Evolutionary conservation across 2,797 vertebrate species (phyloP).

Genomic region (Acanthornis magna): DNA sequence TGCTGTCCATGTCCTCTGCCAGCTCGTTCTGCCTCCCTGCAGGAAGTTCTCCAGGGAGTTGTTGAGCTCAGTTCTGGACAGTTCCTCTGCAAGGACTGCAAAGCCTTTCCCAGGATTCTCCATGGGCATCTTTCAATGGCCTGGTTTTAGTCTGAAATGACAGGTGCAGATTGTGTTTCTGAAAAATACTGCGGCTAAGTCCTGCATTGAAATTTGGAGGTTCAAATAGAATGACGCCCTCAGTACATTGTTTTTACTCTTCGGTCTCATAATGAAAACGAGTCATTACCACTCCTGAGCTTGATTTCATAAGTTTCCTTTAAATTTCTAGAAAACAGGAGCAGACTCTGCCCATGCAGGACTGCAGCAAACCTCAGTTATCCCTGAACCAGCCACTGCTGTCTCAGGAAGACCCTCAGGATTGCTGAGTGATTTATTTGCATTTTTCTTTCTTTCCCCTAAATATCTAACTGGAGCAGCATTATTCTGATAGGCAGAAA

Average conservation of each 20-base stretch:
- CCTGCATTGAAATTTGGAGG: background rate
- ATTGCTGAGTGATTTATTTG: too few relatives aligned
- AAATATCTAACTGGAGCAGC: background rate
- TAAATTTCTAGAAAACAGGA: background rate
- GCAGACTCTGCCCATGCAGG: background rate
- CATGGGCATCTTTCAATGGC: background rate
- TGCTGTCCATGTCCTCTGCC: conserved; percentile 20
- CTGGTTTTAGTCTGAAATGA: background rate
- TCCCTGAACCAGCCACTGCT: background rate
- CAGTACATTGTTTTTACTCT: background rate
- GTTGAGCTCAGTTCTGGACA: background rate
- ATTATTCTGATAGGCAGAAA: background rate
- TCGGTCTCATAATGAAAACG: background rate
- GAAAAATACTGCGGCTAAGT: background rate
- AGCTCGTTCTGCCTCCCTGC: background rate
- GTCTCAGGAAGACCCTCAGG: background rate
- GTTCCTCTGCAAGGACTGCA: background rate
- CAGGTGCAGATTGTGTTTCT: background rate
- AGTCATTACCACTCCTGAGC: background rate
- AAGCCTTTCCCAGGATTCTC: background rate
- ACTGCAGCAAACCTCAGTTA: background rate
- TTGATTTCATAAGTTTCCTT: background rate
- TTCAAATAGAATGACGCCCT: background rate
- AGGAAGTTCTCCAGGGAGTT: background rate
- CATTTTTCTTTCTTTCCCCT: background rate